Evolutionary conservation across 1,140 invertebrate genomes (phyloP).

Genomic region (Eriosoma lanigerum): DNA sequence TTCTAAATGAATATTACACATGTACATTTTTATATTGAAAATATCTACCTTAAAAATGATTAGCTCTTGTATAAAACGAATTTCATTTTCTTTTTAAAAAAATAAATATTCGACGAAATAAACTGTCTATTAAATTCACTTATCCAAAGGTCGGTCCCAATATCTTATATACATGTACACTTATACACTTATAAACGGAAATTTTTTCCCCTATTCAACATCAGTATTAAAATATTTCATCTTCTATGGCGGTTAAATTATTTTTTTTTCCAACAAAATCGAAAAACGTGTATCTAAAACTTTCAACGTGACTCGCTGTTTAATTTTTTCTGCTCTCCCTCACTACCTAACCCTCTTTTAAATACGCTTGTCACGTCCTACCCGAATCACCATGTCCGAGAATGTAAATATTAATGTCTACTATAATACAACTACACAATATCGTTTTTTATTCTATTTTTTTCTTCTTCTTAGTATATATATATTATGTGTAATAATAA

Average conservation of each 20-base stretch:
- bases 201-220: not conserved
- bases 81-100: not conserved
- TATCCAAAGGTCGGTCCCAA: not conserved
- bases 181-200: not conserved
- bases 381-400: slow-evolving; percentile 43
- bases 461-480: not conserved
- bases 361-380: slow-evolving; percentile 39
- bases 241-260: not conserved
- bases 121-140: not conserved
- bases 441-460: not conserved
- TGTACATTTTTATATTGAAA: too few relatives aligned
- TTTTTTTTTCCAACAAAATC: slow-evolving; percentile 33
- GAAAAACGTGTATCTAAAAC: slow-evolving; percentile 29
- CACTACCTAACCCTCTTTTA: not conserved
- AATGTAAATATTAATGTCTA: slow-evolving; percentile 42
- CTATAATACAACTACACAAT: not conserved
- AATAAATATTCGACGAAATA: not conserved
- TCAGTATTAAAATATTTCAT: slow-evolving; percentile 20
- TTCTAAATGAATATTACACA: too few relatives aligned
- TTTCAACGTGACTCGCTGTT: slow-evolving; percentile 33
- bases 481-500: not conserved
- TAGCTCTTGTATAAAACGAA: not conserved
- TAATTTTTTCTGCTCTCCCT: slow-evolving; percentile 28
- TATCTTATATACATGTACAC: not conserved
- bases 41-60: too few relatives aligned